These are phyloP conservation scores for Gobio gobio DNA, from an alignment of 2,113 vertebrate genomes.

Conservation along the genomic window DNA sequence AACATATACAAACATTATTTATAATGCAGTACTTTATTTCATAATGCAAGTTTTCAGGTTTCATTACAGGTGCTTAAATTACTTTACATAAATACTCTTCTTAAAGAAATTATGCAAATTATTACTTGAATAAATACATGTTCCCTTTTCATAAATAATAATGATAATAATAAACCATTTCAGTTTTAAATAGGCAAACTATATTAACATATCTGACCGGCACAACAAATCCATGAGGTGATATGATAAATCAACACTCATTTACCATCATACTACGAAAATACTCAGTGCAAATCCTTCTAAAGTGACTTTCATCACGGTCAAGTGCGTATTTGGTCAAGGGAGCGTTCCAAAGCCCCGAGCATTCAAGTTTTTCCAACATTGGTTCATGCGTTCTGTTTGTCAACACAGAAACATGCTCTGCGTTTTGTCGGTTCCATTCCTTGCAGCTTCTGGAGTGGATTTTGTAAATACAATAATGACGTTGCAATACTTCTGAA, in stretches of 20 bases:
- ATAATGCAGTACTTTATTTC: slow-evolving; percentile 17
- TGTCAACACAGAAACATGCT: slow-evolving; percentile 20
- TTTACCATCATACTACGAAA: slow-evolving; percentile 41
- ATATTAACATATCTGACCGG: slow-evolving; percentile 13
- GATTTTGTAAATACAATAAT: background rate
- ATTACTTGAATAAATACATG: slow-evolving; percentile 38
- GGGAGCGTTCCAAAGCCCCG: background rate
- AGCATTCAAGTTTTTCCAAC: slow-evolving; percentile 20
- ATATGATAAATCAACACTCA: slow-evolving; percentile 11
- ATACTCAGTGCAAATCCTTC: slow-evolving; percentile 45
- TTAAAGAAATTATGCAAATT: slow-evolving; percentile 16
- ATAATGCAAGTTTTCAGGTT: slow-evolving; percentile 21
- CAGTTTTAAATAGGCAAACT: slow-evolving; percentile 11
- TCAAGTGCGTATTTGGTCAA: slow-evolving; percentile 20
- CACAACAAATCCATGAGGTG: background rate
- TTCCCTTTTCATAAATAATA: slow-evolving; percentile 34
- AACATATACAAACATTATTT: background rate
- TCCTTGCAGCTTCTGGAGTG: slow-evolving; percentile 13
- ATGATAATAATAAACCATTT: background rate
- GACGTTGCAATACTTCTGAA: background rate
- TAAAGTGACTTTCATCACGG: slow-evolving; percentile 5
- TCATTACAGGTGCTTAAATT: background rate
- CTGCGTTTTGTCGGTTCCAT: background rate
- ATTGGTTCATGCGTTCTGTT: slow-evolving; percentile 10
- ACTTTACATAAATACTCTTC: slow-evolving; percentile 17